A percentile compares a stretch with the other conserved stretches of the same genome.
Conservation (phyloP, 2,888 invertebrate species). For the Aphelenchoides bicaudatus region DNA sequence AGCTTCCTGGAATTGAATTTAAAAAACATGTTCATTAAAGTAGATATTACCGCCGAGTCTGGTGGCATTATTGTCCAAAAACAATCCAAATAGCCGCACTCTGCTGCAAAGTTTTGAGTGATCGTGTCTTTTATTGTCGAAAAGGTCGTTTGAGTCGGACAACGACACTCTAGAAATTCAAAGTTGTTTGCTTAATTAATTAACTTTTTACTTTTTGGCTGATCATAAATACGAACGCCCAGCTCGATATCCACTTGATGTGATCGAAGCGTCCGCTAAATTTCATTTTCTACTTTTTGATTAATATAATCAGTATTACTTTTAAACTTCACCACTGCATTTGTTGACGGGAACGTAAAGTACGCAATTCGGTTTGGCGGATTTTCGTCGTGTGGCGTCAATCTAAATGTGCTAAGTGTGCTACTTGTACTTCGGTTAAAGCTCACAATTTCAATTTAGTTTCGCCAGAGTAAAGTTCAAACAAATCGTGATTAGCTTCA, state of each 20-base stretch:
- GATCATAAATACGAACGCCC: conserved; percentile 3
- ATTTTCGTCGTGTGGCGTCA: conserved; percentile 3
- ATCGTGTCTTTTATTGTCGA: background rate
- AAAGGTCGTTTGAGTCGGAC: conserved; percentile 19
- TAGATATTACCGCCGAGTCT: background rate
- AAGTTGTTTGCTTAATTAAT: conserved; percentile 10
- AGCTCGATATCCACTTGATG: conserved; percentile 27
- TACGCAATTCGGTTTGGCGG: no score
- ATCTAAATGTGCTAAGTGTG: background rate
- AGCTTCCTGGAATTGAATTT: no score
- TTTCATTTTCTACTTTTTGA: background rate
- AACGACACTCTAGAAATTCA: conserved; percentile 24
- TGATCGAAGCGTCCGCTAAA: conserved; percentile 29
- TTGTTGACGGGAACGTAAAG: background rate
- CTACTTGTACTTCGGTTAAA: background rate
- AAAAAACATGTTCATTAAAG: no score
- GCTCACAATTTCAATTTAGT: conserved; percentile 5
- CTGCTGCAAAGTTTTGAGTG: conserved; percentile 5
- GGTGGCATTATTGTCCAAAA: conserved; percentile 28
- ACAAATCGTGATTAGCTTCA: conserved; percentile 12
- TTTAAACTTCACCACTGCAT: background rate
- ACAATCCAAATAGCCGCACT: conserved; percentile 27
- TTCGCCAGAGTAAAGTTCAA: conserved; percentile 1
- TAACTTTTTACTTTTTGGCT: conserved; percentile 20
- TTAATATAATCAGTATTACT: background rate